These are phyloP conservation scores for Drosophila eohydei DNA, from an alignment of 2,888 invertebrate genomes.

Conservation along the genomic window DNA sequence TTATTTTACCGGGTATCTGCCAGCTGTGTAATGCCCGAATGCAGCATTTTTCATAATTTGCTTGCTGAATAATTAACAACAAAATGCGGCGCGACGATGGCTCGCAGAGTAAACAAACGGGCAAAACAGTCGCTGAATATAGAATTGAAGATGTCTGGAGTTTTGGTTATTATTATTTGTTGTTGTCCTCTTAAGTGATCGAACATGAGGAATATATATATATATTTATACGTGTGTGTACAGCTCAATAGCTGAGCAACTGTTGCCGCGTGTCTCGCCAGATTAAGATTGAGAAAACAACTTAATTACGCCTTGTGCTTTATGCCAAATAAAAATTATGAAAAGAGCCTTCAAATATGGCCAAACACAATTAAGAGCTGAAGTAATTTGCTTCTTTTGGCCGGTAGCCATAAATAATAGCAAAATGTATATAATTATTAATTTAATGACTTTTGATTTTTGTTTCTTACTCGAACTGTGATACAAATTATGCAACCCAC, in stretches of 20 bases:
- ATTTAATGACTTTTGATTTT: conserved; percentile 14
- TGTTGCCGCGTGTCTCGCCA: conserved; percentile 38
- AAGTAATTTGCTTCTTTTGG: conserved; percentile 68
- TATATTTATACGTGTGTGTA: conserved; percentile 10
- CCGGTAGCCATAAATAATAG: conserved; percentile 63
- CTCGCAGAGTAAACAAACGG: conserved; percentile 50
- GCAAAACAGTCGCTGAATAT: conserved; percentile 29
- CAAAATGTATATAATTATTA: conserved; percentile 34
- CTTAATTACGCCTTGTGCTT: conserved; percentile 52
- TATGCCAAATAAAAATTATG: conserved; percentile 39
- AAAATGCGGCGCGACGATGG: conserved; percentile 50
- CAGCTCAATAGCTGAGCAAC: conserved; percentile 46
- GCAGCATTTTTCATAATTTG: conserved; percentile 9
- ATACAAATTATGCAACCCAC: conserved; percentile 72
- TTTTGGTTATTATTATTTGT: conserved; percentile 17
- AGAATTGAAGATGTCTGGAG: conserved; percentile 28
- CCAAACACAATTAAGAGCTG: conserved; percentile 57
- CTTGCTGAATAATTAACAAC: conserved; percentile 56
- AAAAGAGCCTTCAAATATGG: conserved; percentile 60
- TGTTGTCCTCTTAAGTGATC: conserved; percentile 49
- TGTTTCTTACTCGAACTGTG: conserved; percentile 22
- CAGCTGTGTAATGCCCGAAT: conserved; percentile 5
- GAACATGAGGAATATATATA: conserved; percentile 45
- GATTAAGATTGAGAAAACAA: conserved; percentile 36
- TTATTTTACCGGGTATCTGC: conserved; percentile 9